Base-by-base conservation (phyloP, 2,888 invertebrate genomes). In the Xylota sylvarum region DNA sequence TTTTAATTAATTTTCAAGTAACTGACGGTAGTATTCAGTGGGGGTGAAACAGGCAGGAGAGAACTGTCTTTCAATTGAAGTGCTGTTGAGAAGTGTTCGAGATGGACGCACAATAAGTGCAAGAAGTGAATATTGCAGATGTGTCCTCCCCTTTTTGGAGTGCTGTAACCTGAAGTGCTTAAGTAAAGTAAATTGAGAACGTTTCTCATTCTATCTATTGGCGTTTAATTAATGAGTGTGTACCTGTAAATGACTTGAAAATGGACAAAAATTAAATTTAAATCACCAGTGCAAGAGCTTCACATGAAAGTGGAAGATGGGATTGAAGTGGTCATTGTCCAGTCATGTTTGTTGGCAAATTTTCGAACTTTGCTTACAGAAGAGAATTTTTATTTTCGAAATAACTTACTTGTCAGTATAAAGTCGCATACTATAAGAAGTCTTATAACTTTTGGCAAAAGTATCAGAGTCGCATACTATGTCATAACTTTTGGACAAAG, bases 1-100 rank as follows among this genome's bases (percentile, higher is more conserved):
- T 85, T 85, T 85, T 85, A 85, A 85, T 85, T 85, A 85, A 85
- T 76, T 81, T 85, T 77, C 70, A 77, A 85, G 67, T 72, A 70
- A 85, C 48, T 43, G 58, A 72, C 70, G 32, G 52, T 69, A 46
- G 55, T 30, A 30, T 40, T 50, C 19, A 12, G 52, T 23, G 17
- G 62, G 27, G 48, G 32, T 37, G 37, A 37, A 12, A 10, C 10
- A 30, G 55, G 40, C 1, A 14, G 5, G 17, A 9, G 40, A 35
- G 3, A 62, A 32, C 19, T 69, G 73, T 62, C 64, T 70, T 76
- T 72, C 48, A 69, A 69, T 67, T 73, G 60, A 78, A 72, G 70
- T 82, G 50, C 50, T 82, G 46, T 78, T 58, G 30, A 62, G 60
- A 82, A 76, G 56, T 64, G 60, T 67, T 52, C 32, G 50, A 74